phyloP scores from a whole-genome alignment of 2,888 invertebrate genomes.

The Myopa testacea region DNA sequence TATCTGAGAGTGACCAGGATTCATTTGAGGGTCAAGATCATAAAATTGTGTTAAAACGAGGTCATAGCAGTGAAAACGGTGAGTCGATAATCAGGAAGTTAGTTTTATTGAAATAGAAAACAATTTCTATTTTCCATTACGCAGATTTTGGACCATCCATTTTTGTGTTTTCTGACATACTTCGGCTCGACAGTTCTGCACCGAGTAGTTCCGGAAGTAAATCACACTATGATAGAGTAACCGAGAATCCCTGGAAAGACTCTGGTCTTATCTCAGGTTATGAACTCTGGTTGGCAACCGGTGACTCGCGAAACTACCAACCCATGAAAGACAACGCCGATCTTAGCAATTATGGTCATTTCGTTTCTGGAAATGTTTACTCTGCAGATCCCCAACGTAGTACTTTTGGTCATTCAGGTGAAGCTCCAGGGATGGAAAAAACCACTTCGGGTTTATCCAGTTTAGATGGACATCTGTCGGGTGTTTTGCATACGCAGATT shows the following conservation, averaged over 20 bases:
- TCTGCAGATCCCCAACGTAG: not conserved
- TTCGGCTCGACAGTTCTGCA: conserved; percentile 49
- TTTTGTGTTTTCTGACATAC: conserved; percentile 55
- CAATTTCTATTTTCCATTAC: not conserved
- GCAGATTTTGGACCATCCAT: conserved; percentile 54
- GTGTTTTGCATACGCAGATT: conserved; percentile 47
- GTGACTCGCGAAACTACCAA: conserved; percentile 15
- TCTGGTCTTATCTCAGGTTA: conserved; percentile 38
- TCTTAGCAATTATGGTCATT: not conserved
- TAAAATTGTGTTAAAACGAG: conserved; percentile 38
- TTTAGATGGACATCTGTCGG: conserved; percentile 36
- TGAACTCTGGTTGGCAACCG: conserved; percentile 42
- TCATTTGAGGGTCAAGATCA: not conserved
- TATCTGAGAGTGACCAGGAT: not conserved
- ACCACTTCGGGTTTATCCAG: not conserved
- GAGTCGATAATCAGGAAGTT: conserved; percentile 20
- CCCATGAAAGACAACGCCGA: conserved; percentile 23
- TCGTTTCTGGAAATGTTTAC: conserved; percentile 14
- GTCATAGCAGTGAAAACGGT: conserved; percentile 48
- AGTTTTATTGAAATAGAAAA: not conserved
- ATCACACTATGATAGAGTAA: conserved; percentile 10
- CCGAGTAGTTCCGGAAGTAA: conserved; percentile 35
- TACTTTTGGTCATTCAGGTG: not conserved
- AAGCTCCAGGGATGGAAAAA: not conserved
- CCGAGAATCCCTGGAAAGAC: conserved; percentile 40